Evolutionary conservation across 2,113 vertebrate genomes (phyloP).

Genomic region (Scalopus aquaticus): DNA sequence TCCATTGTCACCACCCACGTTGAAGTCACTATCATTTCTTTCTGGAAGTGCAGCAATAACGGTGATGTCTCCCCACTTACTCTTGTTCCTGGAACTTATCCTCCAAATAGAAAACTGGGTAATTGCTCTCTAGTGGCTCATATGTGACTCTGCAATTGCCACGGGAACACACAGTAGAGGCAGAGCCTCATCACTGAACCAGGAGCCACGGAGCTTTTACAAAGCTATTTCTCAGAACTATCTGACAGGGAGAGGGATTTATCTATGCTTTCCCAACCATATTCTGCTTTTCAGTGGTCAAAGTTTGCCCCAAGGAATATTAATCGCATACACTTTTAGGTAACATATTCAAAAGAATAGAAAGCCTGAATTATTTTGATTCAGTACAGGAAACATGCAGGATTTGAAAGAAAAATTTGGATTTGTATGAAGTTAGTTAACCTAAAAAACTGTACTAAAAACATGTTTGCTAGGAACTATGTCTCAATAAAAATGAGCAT

Average conservation of each 20-base stretch:
- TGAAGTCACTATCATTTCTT: too few species aligned
- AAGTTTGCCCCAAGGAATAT: not conserved
- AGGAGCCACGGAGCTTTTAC: too few species aligned
- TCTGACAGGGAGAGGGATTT: not conserved
- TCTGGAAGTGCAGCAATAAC: too few species aligned
- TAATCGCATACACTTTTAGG: not conserved
- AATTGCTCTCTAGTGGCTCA: not conserved
- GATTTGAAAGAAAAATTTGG: constrained; percentile 10
- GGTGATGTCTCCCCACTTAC: not conserved
- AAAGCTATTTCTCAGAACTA: not conserved
- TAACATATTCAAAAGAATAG: not conserved
- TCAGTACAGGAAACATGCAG: not conserved
- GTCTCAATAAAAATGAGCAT: not conserved
- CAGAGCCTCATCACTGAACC: not conserved
- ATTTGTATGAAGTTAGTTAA: not conserved
- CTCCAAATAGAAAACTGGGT: too few species aligned
- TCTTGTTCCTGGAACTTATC: not conserved
- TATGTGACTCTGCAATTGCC: not conserved
- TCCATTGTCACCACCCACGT: too few species aligned
- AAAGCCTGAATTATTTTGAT: not conserved
- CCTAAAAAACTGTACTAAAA: not conserved
- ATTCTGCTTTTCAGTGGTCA: not conserved
- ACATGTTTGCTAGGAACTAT: not conserved
- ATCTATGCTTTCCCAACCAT: not conserved
- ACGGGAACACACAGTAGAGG: not conserved